These are phyloP conservation scores for Aphidius gifuensis DNA, from an alignment of 1,140 invertebrate species.

Conservation along the genomic window DNA sequence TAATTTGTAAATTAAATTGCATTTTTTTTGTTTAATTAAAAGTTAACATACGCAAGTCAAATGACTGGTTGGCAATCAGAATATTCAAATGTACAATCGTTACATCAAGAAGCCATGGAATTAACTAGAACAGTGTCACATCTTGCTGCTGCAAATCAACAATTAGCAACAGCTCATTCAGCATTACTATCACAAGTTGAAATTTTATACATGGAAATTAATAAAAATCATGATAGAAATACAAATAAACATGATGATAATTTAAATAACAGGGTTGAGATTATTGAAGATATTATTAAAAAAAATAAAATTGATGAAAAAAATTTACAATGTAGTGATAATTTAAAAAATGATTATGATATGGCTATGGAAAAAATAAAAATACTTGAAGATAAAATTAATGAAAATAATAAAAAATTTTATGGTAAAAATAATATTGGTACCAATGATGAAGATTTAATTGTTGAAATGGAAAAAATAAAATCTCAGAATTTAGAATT, in stretches of 20 bases:
- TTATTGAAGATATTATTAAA: conserved; percentile 3
- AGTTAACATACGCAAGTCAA: conserved; percentile 38
- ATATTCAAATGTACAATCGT: conserved; percentile 25
- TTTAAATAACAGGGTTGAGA: conserved; percentile 8
- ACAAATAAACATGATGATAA: conserved; percentile 2
- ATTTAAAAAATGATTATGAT: conserved; percentile 21
- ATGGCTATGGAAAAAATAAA: conserved; percentile 27
- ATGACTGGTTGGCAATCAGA: conserved; percentile 40
- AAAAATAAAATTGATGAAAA: conserved; percentile 7
- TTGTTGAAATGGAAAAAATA: neutral
- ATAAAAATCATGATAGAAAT: conserved; percentile 25
- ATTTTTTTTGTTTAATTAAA: conserved; percentile 11
- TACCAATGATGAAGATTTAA: neutral
- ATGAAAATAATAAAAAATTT: neutral
- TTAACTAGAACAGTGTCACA: conserved; percentile 43
- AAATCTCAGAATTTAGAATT: conserved; percentile 25
- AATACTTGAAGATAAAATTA: conserved; percentile 23
- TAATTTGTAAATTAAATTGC: neutral
- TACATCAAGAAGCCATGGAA: conserved; percentile 35
- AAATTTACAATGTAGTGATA: conserved; percentile 11
- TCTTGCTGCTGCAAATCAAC: conserved; percentile 47
- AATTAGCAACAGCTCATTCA: conserved; percentile 43
- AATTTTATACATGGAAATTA: conserved; percentile 39
- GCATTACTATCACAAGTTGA: conserved; percentile 44
- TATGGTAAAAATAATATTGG: neutral